Percentiles rank a stretch among this genome's conserved stretches.
Evolutionary conservation across 2,797 vertebrate genomes (phyloP).

Genomic region (Columba guinea): DNA sequence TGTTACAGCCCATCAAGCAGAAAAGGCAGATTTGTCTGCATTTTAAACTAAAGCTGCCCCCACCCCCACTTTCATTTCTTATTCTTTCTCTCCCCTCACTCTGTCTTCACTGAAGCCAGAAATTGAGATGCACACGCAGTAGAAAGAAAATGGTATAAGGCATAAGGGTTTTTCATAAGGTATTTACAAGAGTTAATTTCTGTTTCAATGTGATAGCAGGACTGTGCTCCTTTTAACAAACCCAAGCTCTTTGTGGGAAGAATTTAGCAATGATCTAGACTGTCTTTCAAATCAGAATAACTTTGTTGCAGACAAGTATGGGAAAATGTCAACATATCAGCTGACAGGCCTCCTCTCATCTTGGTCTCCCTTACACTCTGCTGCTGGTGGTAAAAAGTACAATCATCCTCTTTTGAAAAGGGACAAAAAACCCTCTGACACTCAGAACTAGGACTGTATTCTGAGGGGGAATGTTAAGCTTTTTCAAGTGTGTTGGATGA

Average conservation of each 20-base stretch:
- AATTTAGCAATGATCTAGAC: slow-evolving; percentile 48
- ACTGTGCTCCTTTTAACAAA: not conserved
- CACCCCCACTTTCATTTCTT: slow-evolving; percentile 68
- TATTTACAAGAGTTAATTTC: slow-evolving; percentile 78
- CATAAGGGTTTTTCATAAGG: slow-evolving; percentile 73
- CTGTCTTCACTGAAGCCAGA: slow-evolving; percentile 86
- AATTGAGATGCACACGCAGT: slow-evolving; percentile 85
- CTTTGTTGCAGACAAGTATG: not conserved
- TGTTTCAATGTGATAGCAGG: not conserved
- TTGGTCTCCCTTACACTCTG: not conserved
- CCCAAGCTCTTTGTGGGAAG: slow-evolving; percentile 45
- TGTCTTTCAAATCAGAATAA: slow-evolving; percentile 60
- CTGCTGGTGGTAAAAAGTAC: slow-evolving; percentile 1
- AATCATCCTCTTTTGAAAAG: slow-evolving; percentile 2
- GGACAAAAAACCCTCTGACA: not conserved
- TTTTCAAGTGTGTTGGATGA: not conserved
- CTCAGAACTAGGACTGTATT: not conserved
- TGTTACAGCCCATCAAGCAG: slow-evolving; percentile 94
- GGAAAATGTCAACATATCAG: slow-evolving; percentile 65
- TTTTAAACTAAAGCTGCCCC: slow-evolving; percentile 90
- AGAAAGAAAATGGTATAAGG: slow-evolving; percentile 74
- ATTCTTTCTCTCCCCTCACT: slow-evolving; percentile 71
- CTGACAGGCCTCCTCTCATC: slow-evolving; percentile 16
- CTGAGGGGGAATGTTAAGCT: not conserved
- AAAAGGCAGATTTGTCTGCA: slow-evolving; percentile 90